These are phyloP conservation scores for Lasioglossum lativentre DNA, from an alignment of 2,888 invertebrate species.

Conservation along the genomic window DNA sequence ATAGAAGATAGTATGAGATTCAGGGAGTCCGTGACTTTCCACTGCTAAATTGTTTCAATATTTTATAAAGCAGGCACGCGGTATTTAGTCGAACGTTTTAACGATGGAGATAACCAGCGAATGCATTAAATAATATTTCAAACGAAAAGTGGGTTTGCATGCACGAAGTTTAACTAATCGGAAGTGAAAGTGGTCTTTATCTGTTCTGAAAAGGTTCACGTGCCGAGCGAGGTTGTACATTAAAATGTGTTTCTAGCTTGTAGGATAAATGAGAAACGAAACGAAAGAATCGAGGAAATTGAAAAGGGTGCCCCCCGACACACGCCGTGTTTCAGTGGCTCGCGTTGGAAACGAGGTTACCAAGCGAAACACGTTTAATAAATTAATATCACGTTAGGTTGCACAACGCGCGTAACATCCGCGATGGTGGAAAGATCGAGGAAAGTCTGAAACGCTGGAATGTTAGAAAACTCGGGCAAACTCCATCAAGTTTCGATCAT, in stretches of 20 bases:
- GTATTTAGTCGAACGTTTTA: not conserved
- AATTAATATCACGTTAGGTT: constrained; percentile 6
- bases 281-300: not conserved
- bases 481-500: not conserved
- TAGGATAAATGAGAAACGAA: not conserved
- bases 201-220: not conserved
- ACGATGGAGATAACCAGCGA: not conserved
- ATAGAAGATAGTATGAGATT: too few species aligned
- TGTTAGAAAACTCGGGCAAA: not conserved
- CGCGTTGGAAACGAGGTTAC: not conserved
- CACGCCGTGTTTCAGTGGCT: not conserved
- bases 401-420: not conserved
- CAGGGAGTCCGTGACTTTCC: too few species aligned
- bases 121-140: not conserved
- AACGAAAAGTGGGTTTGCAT: not conserved
- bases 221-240: not conserved
- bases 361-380: not conserved
- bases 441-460: constrained; percentile 7
- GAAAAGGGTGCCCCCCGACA: not conserved
- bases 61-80: not conserved
- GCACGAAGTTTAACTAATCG: not conserved
- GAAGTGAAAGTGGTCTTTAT: not conserved
- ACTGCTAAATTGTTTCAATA: too few species aligned
- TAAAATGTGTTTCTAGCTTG: not conserved
- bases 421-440: not conserved